Evolutionary conservation across 2,888 invertebrate genomes (phyloP).

Genomic region (Spatulosminthurus flaviceps): DNA sequence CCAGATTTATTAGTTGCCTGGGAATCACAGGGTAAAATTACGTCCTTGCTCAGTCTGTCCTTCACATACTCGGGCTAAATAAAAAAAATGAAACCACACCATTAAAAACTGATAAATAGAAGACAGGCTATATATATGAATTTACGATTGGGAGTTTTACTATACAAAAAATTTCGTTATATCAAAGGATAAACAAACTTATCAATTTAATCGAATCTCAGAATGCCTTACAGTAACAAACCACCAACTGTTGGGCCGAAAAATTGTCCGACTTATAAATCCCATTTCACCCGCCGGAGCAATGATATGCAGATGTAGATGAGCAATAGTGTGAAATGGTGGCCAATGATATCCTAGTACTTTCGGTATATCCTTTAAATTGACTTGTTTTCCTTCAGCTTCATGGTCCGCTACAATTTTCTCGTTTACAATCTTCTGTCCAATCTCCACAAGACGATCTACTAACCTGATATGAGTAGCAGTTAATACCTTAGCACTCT

Average conservation of each 20-base stretch:
- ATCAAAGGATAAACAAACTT: neutral
- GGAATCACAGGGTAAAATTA: neutral
- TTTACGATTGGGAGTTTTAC: no score
- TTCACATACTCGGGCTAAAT: constrained; percentile 49
- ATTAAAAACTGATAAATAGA: neutral
- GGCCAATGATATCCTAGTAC: constrained; percentile 83
- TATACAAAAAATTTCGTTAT: no score
- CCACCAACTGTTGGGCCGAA: constrained; percentile 80
- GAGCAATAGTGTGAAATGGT: constrained; percentile 83
- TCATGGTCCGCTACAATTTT: constrained; percentile 25
- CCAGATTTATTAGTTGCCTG: neutral
- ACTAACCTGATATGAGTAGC: constrained; percentile 68
- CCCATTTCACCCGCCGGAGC: constrained; percentile 81
- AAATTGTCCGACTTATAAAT: constrained; percentile 73
- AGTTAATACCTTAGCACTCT: constrained; percentile 76
- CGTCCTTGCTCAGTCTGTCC: constrained; percentile 39
- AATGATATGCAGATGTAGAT: constrained; percentile 87
- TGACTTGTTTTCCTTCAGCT: neutral
- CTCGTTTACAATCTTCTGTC: constrained; percentile 43
- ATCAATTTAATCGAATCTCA: constrained; percentile 21
- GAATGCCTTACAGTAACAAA: constrained; percentile 78
- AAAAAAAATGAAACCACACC: neutral
- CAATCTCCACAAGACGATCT: constrained; percentile 46
- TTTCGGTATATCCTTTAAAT: neutral
- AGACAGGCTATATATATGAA: neutral